Conservation (phyloP, 2,888 invertebrate species). For the Sphinx pinastri region DNA sequence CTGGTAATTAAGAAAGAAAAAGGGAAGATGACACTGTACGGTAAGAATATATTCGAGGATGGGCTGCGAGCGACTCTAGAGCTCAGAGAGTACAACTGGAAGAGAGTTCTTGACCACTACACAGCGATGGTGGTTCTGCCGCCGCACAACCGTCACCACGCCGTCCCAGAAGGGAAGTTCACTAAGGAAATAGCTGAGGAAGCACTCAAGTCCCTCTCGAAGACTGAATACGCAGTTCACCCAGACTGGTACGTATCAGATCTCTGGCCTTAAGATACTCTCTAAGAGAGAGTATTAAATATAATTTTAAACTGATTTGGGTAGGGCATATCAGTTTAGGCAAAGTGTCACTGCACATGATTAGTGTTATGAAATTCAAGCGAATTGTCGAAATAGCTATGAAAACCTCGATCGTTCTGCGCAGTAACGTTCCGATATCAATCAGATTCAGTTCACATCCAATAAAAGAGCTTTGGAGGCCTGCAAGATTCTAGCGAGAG, state of each 20-base stretch:
- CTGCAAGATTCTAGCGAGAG: too few relatives aligned
- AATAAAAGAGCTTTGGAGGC: too few relatives aligned
- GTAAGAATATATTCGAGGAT: conserved; percentile 65
- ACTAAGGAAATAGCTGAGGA: conserved; percentile 63
- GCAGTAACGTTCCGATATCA: too few relatives aligned
- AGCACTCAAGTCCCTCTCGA: conserved; percentile 58
- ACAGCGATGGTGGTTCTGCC: conserved; percentile 70
- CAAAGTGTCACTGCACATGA: neutral
- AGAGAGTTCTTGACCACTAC: conserved; percentile 69
- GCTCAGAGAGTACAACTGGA: conserved; percentile 70
- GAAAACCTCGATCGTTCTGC: too few relatives aligned
- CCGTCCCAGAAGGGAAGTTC: conserved; percentile 57
- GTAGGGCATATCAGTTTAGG: too few relatives aligned
- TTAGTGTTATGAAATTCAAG: too few relatives aligned
- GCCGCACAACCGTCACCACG: conserved; percentile 55
- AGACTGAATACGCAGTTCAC: conserved; percentile 67
- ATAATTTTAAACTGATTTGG: neutral
- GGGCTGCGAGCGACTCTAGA: conserved; percentile 68
- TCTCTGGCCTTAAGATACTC: conserved; percentile 1
- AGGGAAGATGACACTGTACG: conserved; percentile 61
- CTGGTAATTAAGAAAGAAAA: conserved; percentile 58
- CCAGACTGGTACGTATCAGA: conserved; percentile 68
- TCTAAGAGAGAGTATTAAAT: neutral
- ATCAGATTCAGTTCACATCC: too few relatives aligned
- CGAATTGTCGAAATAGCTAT: too few relatives aligned